Conservation (phyloP, 2,888 invertebrate species). For the Diogma glabrata region DNA sequence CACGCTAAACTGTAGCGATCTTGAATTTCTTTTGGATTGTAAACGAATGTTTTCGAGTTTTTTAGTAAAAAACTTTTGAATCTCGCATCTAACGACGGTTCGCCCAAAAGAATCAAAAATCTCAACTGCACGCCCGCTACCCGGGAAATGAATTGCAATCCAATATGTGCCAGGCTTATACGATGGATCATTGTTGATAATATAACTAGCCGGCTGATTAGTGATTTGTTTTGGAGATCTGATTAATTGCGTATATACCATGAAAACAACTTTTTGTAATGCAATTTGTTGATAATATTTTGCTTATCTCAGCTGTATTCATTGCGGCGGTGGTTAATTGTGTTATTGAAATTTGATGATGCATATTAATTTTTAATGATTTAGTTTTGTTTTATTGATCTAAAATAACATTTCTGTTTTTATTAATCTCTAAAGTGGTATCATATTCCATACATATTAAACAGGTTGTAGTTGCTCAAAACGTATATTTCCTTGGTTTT, state of each 20-base stretch:
- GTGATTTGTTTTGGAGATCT: neutral
- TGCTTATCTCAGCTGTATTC: neutral
- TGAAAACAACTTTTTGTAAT: no score
- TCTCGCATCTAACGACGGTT: no score
- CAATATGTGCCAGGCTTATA: neutral
- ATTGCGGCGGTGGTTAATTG: neutral
- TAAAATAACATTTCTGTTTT: no score
- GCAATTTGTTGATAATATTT: neutral
- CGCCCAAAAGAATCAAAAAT: no score
- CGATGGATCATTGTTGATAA: neutral
- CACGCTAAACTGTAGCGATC: neutral
- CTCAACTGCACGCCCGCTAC: no score
- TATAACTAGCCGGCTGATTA: neutral
- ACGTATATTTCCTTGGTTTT: neutral
- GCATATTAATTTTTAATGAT: neutral
- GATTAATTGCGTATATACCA: no score
- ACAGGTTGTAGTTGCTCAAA: no score
- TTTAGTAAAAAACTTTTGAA: no score
- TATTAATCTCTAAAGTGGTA: no score
- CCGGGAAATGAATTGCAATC: neutral
- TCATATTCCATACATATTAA: no score
- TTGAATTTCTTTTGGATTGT: neutral
- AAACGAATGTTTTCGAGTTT: neutral
- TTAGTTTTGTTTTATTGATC: no score
- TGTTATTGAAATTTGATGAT: neutral